Evolutionary conservation across 2,797 vertebrate genomes (phyloP), one percentile per base, ranked within the genome.

Genomic region (Erpetoichthys calabaricus): DNA sequence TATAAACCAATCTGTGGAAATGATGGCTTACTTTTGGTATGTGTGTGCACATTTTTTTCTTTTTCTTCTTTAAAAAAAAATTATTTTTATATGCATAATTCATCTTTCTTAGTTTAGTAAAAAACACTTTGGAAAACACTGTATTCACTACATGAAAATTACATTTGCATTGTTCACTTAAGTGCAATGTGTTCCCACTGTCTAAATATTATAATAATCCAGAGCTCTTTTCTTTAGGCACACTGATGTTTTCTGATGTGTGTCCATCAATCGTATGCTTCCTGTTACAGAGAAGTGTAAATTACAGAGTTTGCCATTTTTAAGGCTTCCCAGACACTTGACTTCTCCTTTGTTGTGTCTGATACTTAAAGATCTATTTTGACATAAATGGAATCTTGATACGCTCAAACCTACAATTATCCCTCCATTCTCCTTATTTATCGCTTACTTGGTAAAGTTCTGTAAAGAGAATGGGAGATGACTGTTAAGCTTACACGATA

Each of bases 261-360:
- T 51, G 5, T 51, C 50, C 8, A 9, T 51, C 50, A 51, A 9
- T n/a, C 3, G 25, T 25, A 25, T 9, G 8, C 41, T 51, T 51
- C 8, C n/a, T 51, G 5, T 51, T 71, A 59, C 64, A 61, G 63
- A 66, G 69, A 42, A 5, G 72, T 63, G 76, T 75, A 75, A 75
- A 79, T 82, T 75, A 73, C 69, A 67, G 65, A 83, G 76, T 79
- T 75, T 75, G 74, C 63, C 77, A 62, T 8, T 62, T 75, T 82
- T 79, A 79, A 63, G 72, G 81, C 74, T 80, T 83, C 50, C 61
- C 68, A 75, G 80, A 81, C 79, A 85, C 81, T 77, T 79, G 76
- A 78, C 78, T 80, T 65, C 74, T 80, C 68, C 61, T 75, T 71
- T 75, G 73, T 68, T 75, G 54, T 76, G 77, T 70, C 73, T 79